phyloP scores from a whole-genome alignment of 2,113 vertebrate species.

The Benitochromis conjunctus region DNA sequence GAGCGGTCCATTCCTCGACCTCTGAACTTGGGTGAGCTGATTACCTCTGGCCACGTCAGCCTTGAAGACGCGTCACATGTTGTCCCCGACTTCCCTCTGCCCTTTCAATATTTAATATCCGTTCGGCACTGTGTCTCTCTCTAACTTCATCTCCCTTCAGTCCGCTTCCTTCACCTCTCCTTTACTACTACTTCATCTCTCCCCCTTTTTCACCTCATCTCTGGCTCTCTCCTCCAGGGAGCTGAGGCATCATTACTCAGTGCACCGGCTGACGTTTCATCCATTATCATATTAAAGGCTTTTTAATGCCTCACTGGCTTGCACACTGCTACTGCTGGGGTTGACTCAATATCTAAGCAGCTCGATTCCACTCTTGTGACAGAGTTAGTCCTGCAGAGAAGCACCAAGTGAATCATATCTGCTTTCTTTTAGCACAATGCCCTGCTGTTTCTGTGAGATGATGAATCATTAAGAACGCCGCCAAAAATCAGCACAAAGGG shows the following conservation, averaged over 20 bases:
- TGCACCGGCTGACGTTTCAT: conserved; percentile 46
- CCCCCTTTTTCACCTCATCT: conserved; percentile 28
- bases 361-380: conserved; percentile 20
- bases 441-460: neutral
- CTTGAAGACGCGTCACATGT: neutral
- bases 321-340: conserved; percentile 12
- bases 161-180: neutral
- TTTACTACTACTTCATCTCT: neutral
- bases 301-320: conserved; percentile 63
- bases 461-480: neutral
- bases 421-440: neutral
- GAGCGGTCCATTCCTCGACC: neutral
- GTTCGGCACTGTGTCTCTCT: neutral
- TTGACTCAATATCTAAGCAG: conserved; percentile 20
- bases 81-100: neutral
- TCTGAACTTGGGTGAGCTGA: neutral
- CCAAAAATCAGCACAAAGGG: neutral
- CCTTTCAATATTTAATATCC: conserved; percentile 32
- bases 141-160: neutral
- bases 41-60: neutral
- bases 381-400: conserved; percentile 12
- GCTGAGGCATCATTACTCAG: conserved; percentile 58
- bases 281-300: conserved; percentile 75
- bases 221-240: conserved; percentile 52
- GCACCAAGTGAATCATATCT: neutral